Evolutionary conservation across 2,888 invertebrate genomes (phyloP).

Genomic region (Horisme vitalbata): DNA sequence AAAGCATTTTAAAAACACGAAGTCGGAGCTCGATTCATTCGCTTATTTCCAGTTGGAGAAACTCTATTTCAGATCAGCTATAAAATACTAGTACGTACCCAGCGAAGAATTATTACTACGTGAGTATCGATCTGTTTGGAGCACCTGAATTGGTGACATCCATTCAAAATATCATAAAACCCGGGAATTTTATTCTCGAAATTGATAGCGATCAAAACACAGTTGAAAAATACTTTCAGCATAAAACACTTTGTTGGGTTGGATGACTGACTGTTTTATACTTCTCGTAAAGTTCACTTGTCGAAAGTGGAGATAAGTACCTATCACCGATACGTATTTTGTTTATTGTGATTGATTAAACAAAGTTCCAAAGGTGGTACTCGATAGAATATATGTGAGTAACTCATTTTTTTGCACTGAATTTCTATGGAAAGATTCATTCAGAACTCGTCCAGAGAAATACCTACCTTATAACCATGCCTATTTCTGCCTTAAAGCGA

Average conservation of each 20-base stretch:
- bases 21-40: slow-evolving; percentile 4
- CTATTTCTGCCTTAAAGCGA: too few species aligned
- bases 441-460: too few species aligned
- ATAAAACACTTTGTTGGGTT: slow-evolving; percentile 48
- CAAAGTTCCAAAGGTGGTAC: neutral
- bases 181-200: slow-evolving; percentile 40
- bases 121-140: slow-evolving; percentile 34
- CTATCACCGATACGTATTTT: slow-evolving; percentile 4
- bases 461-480: too few species aligned
- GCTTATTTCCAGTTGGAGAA: slow-evolving; percentile 17
- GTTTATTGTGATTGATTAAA: neutral
- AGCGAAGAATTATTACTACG: slow-evolving; percentile 30
- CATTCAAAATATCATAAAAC: slow-evolving; percentile 45
- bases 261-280: slow-evolving; percentile 25
- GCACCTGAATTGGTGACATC: slow-evolving; percentile 38
- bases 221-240: slow-evolving; percentile 43
- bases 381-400: neutral
- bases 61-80: slow-evolving; percentile 25
- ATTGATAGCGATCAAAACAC: slow-evolving; percentile 49
- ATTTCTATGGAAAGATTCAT: too few species aligned
- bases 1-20: slow-evolving; percentile 12
- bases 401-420: too few species aligned
- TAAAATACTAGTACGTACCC: slow-evolving; percentile 24
- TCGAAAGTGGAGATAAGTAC: slow-evolving; percentile 17
- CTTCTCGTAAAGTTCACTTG: slow-evolving; percentile 28